Evolutionary conservation across 2,888 invertebrate species (phyloP), one percentile per base, ranked within the genome.

Genomic region (Dasypogon diadema): DNA sequence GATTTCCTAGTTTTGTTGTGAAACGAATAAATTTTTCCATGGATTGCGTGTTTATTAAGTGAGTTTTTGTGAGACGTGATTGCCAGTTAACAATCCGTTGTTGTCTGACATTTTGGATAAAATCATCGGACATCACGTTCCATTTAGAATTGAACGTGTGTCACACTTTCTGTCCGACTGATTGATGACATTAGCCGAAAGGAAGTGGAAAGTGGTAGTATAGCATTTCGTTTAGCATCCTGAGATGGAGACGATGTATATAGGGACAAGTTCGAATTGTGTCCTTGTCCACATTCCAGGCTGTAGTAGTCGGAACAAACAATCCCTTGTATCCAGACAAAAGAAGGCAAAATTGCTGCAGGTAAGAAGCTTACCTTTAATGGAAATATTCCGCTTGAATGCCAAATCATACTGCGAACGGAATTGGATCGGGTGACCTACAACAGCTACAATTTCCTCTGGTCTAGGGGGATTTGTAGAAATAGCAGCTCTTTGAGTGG

Each of bases 321-420:
- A 42, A 12, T 2, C 10, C 42, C 42, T 65, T 65, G 65, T 65
- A 42, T 4, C 65, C 24, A 65, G 65, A 65, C 65, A 65, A 65
- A 65, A 24, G 46, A 46, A 46, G 34, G 16, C 18, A 46, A 70
- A 70, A 70, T 54, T 54, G 70, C 70, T 54, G 54, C 70, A 70
- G 70, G 56, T 73, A 73, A 73, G 73, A 73, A 73, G 73, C 73
- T 73, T 73, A 73, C 73, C 58, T 73, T 56, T 73, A 73, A 73
- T 73, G 56, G 73, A 73, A 73, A 73, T 73, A 56, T 73, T 73
- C 73, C 73, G 73, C 24, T 73, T 56, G 56, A 73, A 58, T 73
- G 56, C 51, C 30, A 46, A 30, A 70, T 70, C 70, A 70, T 70
- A 34, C 70, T 70, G 54, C 21, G 10, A 21, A 34, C n/a, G 51